Conservation (phyloP, 2,797 vertebrate genomes). For the Protosalanx chinensis region DNA sequence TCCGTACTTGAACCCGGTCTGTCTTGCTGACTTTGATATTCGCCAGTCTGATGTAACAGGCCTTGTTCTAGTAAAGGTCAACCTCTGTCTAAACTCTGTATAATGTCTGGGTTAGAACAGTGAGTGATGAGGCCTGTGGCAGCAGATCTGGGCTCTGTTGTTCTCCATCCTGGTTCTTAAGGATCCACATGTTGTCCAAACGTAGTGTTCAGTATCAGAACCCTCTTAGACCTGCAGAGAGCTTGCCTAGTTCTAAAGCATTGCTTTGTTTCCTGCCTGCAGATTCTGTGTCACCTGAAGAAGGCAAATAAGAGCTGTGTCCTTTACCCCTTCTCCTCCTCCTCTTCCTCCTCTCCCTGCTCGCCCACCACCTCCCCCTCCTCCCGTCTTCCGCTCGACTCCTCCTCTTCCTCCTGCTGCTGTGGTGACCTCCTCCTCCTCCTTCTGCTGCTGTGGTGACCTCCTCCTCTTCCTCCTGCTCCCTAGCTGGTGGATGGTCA, state of each 20-base stretch:
- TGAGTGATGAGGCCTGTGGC: too few species aligned
- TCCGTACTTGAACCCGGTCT: too few species aligned
- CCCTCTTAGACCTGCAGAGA: background rate
- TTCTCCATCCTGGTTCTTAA: too few species aligned
- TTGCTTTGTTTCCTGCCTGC: conserved; percentile 57
- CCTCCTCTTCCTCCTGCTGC: conserved; percentile 2
- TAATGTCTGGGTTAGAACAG: too few species aligned
- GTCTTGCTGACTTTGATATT: too few species aligned
- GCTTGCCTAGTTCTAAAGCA: conserved; percentile 26
- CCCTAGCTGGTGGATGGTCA: background rate
- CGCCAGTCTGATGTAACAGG: too few species aligned
- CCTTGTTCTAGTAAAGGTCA: too few species aligned
- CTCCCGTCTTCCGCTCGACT: conserved; percentile 8
- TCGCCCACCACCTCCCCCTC: conserved; percentile 39
- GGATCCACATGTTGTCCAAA: too few species aligned
- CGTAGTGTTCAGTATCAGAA: too few species aligned
- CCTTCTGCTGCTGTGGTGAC: background rate
- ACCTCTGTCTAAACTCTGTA: too few species aligned
- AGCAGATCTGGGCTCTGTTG: too few species aligned
- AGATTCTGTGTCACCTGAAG: conserved; percentile 62
- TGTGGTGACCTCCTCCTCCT: background rate
- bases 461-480: background rate
- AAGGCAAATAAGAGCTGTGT: conserved; percentile 54
- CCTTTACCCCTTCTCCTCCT: conserved; percentile 38
- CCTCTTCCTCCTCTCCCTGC: conserved; percentile 3